phyloP scores from a whole-genome alignment of 2,797 vertebrate species.

The Sparidentex hasta region DNA sequence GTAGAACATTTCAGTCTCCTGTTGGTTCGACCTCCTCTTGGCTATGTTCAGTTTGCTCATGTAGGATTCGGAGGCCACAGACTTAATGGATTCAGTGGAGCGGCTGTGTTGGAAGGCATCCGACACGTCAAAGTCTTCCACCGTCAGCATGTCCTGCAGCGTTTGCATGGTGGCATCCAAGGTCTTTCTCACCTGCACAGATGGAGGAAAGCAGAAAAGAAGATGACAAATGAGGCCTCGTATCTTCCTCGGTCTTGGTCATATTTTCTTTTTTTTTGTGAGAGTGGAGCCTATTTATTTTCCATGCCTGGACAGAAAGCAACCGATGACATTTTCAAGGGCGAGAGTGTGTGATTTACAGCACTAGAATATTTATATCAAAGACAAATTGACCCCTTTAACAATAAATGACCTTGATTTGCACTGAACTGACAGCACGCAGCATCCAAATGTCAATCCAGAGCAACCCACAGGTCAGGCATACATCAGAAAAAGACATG shows the following conservation, averaged over 20 bases:
- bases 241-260: neutral
- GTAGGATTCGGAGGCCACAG: conserved; percentile 95
- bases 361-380: conserved; percentile 34
- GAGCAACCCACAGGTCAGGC: conserved; percentile 36
- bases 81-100: conserved; percentile 97
- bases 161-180: conserved; percentile 99
- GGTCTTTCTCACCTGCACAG: conserved; percentile 94
- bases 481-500: conserved; percentile 54
- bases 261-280: conserved; percentile 8
- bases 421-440: conserved; percentile 12
- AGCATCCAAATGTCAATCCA: conserved; percentile 10
- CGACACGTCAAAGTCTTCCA: conserved; percentile 98
- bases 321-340: conserved; percentile 44
- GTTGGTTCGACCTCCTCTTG: conserved; percentile 96
- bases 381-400: conserved; percentile 43
- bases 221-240: conserved; percentile 45
- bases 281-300: neutral
- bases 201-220: conserved; percentile 7
- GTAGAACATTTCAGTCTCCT: conserved; percentile 98
- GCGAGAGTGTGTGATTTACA: conserved; percentile 35
- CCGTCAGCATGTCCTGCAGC: conserved; percentile 98
- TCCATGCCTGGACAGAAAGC: conserved; percentile 10
- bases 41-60: conserved; percentile 98
- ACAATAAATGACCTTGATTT: conserved; percentile 52
- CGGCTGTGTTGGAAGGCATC: conserved; percentile 99